These are phyloP conservation scores for Drosophila repletoides DNA, from an alignment of 1,140 invertebrate genomes.

Conservation along the genomic window DNA sequence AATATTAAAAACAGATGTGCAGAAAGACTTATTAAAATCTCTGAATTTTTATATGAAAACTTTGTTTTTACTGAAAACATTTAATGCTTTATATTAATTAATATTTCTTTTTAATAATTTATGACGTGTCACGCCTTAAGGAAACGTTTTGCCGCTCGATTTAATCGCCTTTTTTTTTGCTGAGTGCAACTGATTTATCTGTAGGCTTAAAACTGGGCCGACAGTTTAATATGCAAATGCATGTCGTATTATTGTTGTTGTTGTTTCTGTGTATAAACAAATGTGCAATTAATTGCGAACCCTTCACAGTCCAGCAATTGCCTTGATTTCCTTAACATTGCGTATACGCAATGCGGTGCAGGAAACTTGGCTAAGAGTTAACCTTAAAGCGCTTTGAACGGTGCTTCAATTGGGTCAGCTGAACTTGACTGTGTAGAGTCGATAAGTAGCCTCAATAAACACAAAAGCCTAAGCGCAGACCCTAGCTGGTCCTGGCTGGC, in stretches of 20 bases:
- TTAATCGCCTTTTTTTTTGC: no score
- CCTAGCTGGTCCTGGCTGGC: neutral
- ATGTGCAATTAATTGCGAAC: neutral
- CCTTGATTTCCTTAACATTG: constrained; percentile 3
- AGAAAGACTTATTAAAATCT: no score
- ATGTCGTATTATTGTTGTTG: neutral
- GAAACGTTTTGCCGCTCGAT: no score
- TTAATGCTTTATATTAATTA: no score
- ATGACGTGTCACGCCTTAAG: no score
- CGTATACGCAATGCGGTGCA: constrained; percentile 17
- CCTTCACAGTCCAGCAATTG: constrained; percentile 2
- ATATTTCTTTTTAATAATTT: no score
- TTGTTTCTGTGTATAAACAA: neutral
- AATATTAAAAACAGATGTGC: no score
- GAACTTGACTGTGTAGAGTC: constrained; percentile 64
- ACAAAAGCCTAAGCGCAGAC: constrained; percentile 62
- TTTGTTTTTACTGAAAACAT: no score
- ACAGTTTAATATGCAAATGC: constrained; percentile 25
- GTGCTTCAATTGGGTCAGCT: constrained; percentile 37
- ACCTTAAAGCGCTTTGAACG: neutral
- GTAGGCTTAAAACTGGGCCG: neutral
- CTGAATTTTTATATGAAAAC: no score
- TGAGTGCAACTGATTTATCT: no score
- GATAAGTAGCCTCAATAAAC: constrained; percentile 79
- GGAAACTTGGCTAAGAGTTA: no score